Evolutionary conservation across 2,888 invertebrate genomes (phyloP), one percentile per base, ranked within the genome.

Genomic region (Eustalomyia histrio): DNA sequence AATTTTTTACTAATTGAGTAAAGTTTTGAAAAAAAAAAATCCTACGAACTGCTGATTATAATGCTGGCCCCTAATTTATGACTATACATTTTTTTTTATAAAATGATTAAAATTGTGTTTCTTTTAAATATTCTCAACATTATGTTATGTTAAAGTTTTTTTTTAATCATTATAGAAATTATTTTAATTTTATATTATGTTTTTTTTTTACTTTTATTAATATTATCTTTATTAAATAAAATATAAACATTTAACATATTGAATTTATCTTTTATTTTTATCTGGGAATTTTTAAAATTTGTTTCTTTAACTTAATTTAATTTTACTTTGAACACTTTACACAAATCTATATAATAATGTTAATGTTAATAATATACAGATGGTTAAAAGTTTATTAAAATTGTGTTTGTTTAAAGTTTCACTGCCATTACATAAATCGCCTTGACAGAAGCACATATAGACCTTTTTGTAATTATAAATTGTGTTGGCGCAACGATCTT

Each of bases 391-490:
- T 63, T 71, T 52, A 21, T 61, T 71, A 33, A 71, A 29, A 71
- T 78, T 39, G 10, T 61, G 29, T 72, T 63, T 29, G 61, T 67
- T 73, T 53, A 76, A 47, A 18, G 67, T 58, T 52, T 61, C 58
- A 16, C 81, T 71, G 18, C 68, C 75, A 71, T 97, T 97, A 89
- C 97, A 97, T 43, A 97, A 92, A 90, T 97, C 97, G 6, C 97
- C 97, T 85, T 93, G 94, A 87, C 97, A 97, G 88, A 97, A 96
- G 88, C 97, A 97, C 95, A 97, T 96, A 87, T 94, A 95, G 0
- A 97, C 97, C 88, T 94, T 95, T 86, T 94, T 94, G 86, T 95
- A 94, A 86, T 95, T 95, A 92, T 95, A 95, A 87, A 94, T 92
- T 0, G 97, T 97, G 86, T 96, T 95, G 0, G 96, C 97, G 89